phyloP scores from a whole-genome alignment of 1,140 invertebrate species.

The Sarcophaga bullata region DNA sequence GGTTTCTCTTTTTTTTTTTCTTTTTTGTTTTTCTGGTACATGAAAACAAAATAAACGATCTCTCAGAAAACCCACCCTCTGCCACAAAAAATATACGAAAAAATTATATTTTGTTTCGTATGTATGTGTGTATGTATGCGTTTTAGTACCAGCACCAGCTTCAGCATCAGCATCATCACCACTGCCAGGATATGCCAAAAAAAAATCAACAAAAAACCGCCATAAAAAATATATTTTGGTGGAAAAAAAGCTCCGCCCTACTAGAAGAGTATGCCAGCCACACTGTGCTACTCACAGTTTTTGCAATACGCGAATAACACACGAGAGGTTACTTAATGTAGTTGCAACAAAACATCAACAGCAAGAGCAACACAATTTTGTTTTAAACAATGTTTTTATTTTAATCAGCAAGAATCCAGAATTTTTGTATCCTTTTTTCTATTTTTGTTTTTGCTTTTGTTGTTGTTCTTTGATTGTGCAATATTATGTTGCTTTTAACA shows the following conservation, averaged over 20 bases:
- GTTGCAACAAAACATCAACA: too few species aligned
- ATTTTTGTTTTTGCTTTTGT: too few species aligned
- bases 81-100: background rate
- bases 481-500: background rate
- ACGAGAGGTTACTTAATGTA: too few species aligned
- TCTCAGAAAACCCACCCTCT: slow-evolving; percentile 25
- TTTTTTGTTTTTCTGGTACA: background rate
- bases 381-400: slow-evolving; percentile 8
- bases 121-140: background rate
- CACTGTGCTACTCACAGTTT: too few species aligned
- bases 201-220: too few species aligned
- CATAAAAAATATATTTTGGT: background rate
- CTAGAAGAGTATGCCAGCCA: background rate
- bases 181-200: too few species aligned
- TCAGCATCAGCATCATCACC: too few species aligned
- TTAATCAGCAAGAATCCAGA: slow-evolving; percentile 12
- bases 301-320: background rate
- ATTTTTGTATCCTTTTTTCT: background rate
- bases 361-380: background rate
- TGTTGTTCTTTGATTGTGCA: too few species aligned
- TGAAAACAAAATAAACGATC: background rate
- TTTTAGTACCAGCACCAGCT: background rate
- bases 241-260: slow-evolving; percentile 16
- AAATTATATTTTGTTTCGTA: background rate
- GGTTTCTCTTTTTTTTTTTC: background rate